These are phyloP conservation scores for Periphyllus acericola DNA, from an alignment of 2,888 invertebrate genomes.

Conservation along the genomic window DNA sequence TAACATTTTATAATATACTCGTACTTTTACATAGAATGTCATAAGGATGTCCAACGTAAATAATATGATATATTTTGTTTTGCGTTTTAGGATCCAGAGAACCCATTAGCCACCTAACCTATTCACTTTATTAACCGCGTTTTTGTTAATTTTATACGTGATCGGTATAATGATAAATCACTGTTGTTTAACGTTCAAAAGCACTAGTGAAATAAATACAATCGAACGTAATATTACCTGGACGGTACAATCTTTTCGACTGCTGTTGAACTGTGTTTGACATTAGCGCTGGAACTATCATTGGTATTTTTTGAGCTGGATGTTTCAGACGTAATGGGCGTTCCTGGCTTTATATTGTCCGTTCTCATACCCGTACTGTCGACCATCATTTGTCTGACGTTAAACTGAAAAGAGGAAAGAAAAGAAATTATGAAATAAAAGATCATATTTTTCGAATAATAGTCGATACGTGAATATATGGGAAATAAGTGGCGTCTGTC, in stretches of 20 bases:
- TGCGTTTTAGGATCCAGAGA: background rate
- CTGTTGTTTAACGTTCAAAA: background rate
- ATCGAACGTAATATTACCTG: constrained; percentile 36
- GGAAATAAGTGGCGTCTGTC: constrained; percentile 20
- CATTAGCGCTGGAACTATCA: constrained; percentile 27
- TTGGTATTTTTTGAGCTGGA: constrained; percentile 57
- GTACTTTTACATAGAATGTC: no score
- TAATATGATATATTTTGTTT: background rate
- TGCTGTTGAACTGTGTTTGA: constrained; percentile 41
- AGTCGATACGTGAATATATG: constrained; percentile 24
- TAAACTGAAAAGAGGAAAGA: constrained; percentile 65
- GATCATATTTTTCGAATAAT: constrained; percentile 19
- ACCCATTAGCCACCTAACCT: background rate
- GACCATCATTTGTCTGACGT: constrained; percentile 66
- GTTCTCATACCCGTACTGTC: constrained; percentile 67
- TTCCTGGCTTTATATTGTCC: constrained; percentile 61
- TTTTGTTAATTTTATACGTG: background rate
- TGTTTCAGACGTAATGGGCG: constrained; percentile 57
- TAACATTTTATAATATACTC: no score
- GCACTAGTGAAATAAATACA: background rate
- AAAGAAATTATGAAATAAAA: constrained; percentile 12
- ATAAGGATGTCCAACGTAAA: no score
- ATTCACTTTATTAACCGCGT: background rate
- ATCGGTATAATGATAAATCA: background rate
- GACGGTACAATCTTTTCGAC: constrained; percentile 43